These are phyloP conservation scores for Ridgeia piscesae DNA, from an alignment of 1,140 invertebrate genomes.

Conservation along the genomic window DNA sequence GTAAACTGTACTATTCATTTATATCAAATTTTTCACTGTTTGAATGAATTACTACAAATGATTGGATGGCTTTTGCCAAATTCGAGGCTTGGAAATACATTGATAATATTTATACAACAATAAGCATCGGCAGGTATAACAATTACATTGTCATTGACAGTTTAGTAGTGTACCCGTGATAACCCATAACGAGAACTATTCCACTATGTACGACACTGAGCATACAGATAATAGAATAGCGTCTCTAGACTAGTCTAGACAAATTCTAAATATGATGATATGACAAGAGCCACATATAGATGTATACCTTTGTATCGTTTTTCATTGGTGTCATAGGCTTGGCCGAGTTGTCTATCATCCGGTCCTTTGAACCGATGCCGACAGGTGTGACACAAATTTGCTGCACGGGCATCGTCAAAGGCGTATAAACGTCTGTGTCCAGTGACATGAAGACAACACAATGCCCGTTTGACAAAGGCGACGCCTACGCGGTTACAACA, in stretches of 20 bases:
- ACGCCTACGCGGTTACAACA: neutral
- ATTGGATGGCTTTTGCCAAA: too few relatives aligned
- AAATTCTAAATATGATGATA: neutral
- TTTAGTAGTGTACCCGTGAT: neutral
- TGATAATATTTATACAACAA: neutral
- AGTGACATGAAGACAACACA: neutral
- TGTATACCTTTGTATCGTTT: neutral
- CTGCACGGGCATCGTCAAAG: constrained; percentile 13
- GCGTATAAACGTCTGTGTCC: neutral
- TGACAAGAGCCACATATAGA: neutral
- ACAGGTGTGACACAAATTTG: constrained; percentile 16
- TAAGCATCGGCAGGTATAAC: too few relatives aligned
- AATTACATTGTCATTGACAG: neutral
- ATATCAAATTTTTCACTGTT: too few relatives aligned
- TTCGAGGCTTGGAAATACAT: too few relatives aligned
- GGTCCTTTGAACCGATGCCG: constrained; percentile 2
- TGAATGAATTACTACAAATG: too few relatives aligned
- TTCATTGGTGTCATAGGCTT: neutral
- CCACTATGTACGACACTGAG: neutral
- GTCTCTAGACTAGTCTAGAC: neutral
- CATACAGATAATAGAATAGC: neutral
- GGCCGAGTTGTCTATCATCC: neutral
- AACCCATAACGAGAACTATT: neutral
- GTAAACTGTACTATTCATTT: too few relatives aligned
- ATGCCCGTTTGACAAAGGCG: too few relatives aligned